A percentile compares a stretch with the other conserved stretches of the same genome.
Evolutionary conservation across 2,888 invertebrate species (phyloP).

Genomic region (Automeris io): DNA sequence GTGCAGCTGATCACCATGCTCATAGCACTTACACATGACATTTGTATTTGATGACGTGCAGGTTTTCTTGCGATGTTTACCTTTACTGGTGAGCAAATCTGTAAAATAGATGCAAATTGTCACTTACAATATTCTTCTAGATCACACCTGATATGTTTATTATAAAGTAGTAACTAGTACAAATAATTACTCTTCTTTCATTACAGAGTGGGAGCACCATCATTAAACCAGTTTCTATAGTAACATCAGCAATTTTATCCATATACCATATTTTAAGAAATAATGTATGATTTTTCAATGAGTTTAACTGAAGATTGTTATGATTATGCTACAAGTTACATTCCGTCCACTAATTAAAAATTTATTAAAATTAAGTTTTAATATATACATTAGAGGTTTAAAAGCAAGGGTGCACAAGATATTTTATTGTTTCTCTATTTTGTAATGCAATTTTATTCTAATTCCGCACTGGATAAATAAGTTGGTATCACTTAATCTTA

Average conservation of each 20-base stretch:
- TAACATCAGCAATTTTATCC: constrained; percentile 25
- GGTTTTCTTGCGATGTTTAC: no score
- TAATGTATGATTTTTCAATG: not conserved
- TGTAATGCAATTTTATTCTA: no score
- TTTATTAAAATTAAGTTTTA: not conserved
- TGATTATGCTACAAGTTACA: not conserved
- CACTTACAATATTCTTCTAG: constrained; percentile 96
- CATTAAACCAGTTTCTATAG: constrained; percentile 26
- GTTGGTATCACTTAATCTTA: no score
- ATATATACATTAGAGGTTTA: no score
- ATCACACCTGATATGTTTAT: constrained; percentile 42
- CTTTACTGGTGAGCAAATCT: no score
- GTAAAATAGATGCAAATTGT: no score
- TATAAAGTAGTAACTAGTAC: constrained; percentile 1
- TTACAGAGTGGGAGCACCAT: constrained; percentile 48
- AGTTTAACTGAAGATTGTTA: not conserved
- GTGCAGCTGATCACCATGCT: no score
- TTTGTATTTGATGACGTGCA: no score
- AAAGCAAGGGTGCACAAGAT: no score
- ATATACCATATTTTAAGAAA: constrained; percentile 10
- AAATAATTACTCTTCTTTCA: constrained; percentile 9
- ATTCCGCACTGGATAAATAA: no score
- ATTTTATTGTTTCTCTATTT: no score
- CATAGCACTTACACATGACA: no score
- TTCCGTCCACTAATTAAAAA: not conserved